Evolutionary conservation across 2,888 invertebrate species (phyloP), one percentile per base, ranked within the genome.

Genomic region (Aspidapion aeneum): DNA sequence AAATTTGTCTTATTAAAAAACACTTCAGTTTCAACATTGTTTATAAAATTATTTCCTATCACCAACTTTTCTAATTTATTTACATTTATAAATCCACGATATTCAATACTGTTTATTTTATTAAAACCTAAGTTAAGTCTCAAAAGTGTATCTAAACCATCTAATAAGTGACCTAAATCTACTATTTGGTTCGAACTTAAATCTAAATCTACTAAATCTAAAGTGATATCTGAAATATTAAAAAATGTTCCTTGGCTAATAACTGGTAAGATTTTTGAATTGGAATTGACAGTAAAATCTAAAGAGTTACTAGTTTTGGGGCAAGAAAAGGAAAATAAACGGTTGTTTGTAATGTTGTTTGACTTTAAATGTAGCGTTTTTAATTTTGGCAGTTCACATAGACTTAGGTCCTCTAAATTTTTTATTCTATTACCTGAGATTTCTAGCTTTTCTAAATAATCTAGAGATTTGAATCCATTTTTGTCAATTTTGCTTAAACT

Each of bases 171-270:
- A 5, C 68, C 67, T 56, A 71, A 59, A 21, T 66, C 58, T 21
- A 61, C 58, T 57, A 75, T 72, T 60, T 69, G 64, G 65, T 75
- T 75, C 22, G 68, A 61, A 63, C 74, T 73, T 55, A 75, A 69
- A 68, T 75, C 72, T 21, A 75, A 61, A 12, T 69, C 65, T 9
- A 63, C 59, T 35, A 74, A 57, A 57, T 69, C 68, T 21, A 66
- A 63, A 9, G 62, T 57, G 20, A 17, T 7, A 7, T 60, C 18
- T 9, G 57, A 49, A 19, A 60, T 35, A n/a, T 64, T 66, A 49
- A 57, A 59, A 60, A 56, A 63, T 58, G 66, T 54, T 66, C 18
- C 54, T 50, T 51, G 49, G 18, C 63, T 61, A 9, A 62, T 51
- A 22, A 58, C 51, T 55, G 63, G 56, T 16, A 18, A 7, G 60